Evolutionary conservation across 1,140 invertebrate genomes (phyloP), one percentile per base, ranked within the genome.

Genomic region (Brachionus sp.): DNA sequence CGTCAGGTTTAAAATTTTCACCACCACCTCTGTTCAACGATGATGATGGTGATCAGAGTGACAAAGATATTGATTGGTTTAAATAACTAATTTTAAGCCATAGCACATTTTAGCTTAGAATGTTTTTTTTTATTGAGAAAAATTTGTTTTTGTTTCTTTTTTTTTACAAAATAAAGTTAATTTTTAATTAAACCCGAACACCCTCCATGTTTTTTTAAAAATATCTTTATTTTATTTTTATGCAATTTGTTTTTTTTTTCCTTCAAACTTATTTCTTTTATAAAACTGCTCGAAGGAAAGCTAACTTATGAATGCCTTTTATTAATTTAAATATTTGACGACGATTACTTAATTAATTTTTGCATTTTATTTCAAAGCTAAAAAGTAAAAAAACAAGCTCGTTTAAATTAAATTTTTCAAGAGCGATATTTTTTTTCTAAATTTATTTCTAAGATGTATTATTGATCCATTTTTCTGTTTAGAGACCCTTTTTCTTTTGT

Each of bases 1-100:
- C 46, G 10, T 23, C 16, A 1, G 62, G 23, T 66, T 62, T 80
- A 1, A 80, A 80, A 44, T 80, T 80, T 80, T 80, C 77, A 62
- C 77, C 77, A n/a, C 77, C 77, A 25, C 77, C 77, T 62, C 62
- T 80, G 37, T 80, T 80, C 33, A 50, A 80, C 35, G 77, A 80
- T 62, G 50, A 66, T 9, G 62, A 80, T 19, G 77, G 57, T 46
- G 46, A 80, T 4, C 23, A 53, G 6, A 33, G 12, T 44, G 77
- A 80, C 1, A 46, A 75, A 39, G 77, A 80, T 44, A 80, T 80
- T 44, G 77, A 80, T 44, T 80, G 77, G 77, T 80, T 80, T 44
- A 80, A 80, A 80, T 80, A 46, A 75, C 23, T 25, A 25, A 19
- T 46, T 29, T 25, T 19, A 75, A 44, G 12, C 9, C 19, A 73